Evolutionary conservation across 2,113 vertebrate genomes (phyloP), one percentile per base, ranked within the genome.

Genomic region (Myiozetetes cayanensis): DNA sequence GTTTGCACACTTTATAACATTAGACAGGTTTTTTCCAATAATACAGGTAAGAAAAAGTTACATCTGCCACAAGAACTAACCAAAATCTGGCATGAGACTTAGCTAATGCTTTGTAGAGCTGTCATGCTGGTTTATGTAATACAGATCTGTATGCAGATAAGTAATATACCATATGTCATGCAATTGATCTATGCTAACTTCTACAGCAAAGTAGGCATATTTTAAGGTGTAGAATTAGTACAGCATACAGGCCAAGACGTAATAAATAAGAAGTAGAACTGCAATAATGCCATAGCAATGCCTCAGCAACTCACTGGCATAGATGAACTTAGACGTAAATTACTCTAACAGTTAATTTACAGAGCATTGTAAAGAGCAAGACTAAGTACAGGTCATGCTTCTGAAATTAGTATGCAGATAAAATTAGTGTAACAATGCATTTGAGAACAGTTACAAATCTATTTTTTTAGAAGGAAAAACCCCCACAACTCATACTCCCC

Each of bases 141-240:
- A 46, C 46, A 92, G 63, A 70, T 94, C 67, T 55, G 35, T 74
- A 59, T 71, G 63, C 55, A 63, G 63, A 33, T 80, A 92, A 83
- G 46, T 66, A 90, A 66, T 70, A 53, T 33, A 63, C 37, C 59
- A 14, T 77, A 58, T 84, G 67, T 83, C 72, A 63, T 63, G 33
- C 37, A 83, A 67, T 21, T 93, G 67, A 93, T 90, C 63, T 88
- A 55, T 80, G 55, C 46, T 88, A 80, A 93, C 31, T 80, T 52
- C 46, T 47, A 53, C 44, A 80, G 88, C 63, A 80, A 93, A 93
- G 65, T 50, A 80, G 75, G 67, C 72, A 63, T 97, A 84, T 93
- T 97, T 93, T 88, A 86, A 83, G 49, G 33, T 90, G 67, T 44
- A 65, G 37, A 83, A 85, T 85, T 93, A 87, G 71, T 87, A 62